Evolutionary conservation across 2,888 invertebrate species (phyloP).

Genomic region (Tenthredo scrophulariae): DNA sequence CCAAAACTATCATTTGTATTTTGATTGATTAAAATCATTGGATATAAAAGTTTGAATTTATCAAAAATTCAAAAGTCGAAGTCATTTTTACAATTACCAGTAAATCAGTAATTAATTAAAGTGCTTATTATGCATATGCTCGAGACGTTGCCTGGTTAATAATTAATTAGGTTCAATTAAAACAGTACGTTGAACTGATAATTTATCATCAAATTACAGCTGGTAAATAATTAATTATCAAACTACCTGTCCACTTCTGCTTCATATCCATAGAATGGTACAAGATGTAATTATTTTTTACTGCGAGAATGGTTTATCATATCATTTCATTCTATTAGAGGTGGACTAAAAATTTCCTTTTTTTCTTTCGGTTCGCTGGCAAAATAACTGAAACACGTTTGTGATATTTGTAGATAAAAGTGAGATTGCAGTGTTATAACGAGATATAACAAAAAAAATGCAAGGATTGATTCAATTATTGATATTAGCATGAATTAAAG

Average conservation of each 20-base stretch:
- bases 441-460: constrained; percentile 3
- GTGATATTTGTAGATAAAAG: constrained; percentile 45
- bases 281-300: background rate
- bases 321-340: background rate
- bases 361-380: background rate
- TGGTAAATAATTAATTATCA: background rate
- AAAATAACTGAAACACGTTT: constrained; percentile 8
- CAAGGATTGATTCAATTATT: constrained; percentile 7
- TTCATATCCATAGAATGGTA: background rate
- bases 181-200: too few relatives aligned
- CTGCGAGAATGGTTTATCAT: background rate
- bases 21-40: background rate
- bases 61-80: background rate
- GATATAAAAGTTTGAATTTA: background rate
- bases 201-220: too few relatives aligned
- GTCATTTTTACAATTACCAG: background rate
- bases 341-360: background rate
- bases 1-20: background rate
- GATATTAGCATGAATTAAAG: background rate
- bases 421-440: constrained; percentile 8
- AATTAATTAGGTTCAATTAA: background rate
- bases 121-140: background rate
- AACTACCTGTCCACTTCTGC: background rate
- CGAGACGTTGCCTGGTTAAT: background rate
- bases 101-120: background rate